Base-by-base conservation (phyloP, 2,113 vertebrate genomes). In the Notothenia rossii region DNA sequence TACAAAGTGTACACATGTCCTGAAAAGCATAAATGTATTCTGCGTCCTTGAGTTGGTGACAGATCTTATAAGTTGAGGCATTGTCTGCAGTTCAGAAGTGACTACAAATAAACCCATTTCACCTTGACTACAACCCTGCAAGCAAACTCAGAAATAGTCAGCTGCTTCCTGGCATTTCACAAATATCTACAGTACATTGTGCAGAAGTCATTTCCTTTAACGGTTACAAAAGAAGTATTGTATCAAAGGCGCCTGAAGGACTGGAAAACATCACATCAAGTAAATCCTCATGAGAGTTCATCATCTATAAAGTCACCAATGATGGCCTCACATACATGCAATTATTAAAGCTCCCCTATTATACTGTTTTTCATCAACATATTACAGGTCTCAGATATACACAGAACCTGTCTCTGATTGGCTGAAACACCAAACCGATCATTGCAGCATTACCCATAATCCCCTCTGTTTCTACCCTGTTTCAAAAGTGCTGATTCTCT, bases 211-310 rank as follows among this genome's bases (percentile, higher is more conserved):
- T 22, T 62, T 70, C 20, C 51, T 70, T 55, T 53, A 14, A 51
- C 12, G 7, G 36, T 45, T 29, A 4, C 59, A 25, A 60, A 36
- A 43, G 7, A 61, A 56, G 0, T 0, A 10, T 67, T 68, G 59
- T 46, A 72, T 77, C 17, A 56, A 65, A 62, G 10, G 25, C 46
- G 13, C 33, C 7, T 11, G 14, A 36, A 56, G 14, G 29, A 54
- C 43, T 67, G 58, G n/a, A 33, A 72, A 72, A 61, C 45, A 72
- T 64, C 54, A 9, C 36, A 67, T 25, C 6, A 2, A 20, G 15
- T 62, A 17, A 45, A 50, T 29, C 62, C 22, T 75, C 11, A n/a
- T 20, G 25, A 50, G 29, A 60, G 72, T 46, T n/a, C 25, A 25
- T 25, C 2, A 25, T 25, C 2, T 50, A 61, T n/a, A 46, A 1